A percentile compares a stretch with the other conserved stretches of the same genome.
Evolutionary conservation across 2,888 invertebrate species (phyloP).

Genomic region (Eupsilia transversa): DNA sequence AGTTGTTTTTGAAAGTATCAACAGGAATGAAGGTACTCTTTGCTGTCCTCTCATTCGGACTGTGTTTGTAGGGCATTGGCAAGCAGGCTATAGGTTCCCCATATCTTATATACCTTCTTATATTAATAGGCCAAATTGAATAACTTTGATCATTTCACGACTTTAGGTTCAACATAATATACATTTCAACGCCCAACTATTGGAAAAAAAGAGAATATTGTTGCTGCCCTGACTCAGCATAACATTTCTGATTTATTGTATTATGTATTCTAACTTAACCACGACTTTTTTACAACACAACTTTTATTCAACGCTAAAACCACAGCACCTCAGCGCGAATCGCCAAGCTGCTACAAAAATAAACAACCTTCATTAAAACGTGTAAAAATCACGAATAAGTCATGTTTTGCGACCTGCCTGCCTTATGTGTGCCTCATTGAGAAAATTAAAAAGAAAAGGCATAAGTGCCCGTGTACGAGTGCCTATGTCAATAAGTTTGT

Average conservation of each 20-base stretch:
- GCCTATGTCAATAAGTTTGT: slow-evolving; percentile 59
- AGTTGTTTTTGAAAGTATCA: background rate
- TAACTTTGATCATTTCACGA: background rate
- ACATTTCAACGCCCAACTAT: slow-evolving; percentile 3
- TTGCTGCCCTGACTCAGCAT: background rate
- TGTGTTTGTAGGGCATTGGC: background rate
- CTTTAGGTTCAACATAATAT: background rate
- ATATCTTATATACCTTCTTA: background rate
- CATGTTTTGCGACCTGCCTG: slow-evolving; percentile 35
- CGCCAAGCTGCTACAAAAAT: slow-evolving; percentile 21
- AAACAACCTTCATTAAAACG: slow-evolving; percentile 42
- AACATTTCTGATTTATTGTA: slow-evolving; percentile 18
- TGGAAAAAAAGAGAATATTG: background rate
- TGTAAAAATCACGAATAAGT: slow-evolving; percentile 45
- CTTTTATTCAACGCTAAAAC: slow-evolving; percentile 8
- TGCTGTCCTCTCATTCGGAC: background rate
- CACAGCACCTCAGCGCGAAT: background rate
- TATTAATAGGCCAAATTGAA: too few species aligned
- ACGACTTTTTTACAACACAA: slow-evolving; percentile 21
- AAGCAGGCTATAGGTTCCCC: background rate
- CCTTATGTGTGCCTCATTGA: slow-evolving; percentile 47
- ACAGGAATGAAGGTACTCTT: background rate
- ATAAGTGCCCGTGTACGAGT: background rate
- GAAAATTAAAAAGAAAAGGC: slow-evolving; percentile 51
- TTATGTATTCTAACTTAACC: slow-evolving; percentile 8